These are phyloP conservation scores for Schizaphis graminum DNA, from an alignment of 2,888 invertebrate genomes.

Conservation along the genomic window DNA sequence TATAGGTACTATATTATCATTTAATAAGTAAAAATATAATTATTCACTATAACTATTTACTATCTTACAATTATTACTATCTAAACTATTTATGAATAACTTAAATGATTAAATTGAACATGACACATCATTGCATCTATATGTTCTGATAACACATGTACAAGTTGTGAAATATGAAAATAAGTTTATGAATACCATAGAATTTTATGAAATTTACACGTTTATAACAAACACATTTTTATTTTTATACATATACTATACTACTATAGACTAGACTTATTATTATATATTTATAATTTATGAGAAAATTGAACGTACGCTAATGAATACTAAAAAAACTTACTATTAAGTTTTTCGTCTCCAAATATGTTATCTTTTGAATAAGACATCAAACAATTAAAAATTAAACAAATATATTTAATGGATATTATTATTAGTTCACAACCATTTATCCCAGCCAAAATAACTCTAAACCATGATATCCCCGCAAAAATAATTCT, in stretches of 20 bases:
- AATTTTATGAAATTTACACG: neutral
- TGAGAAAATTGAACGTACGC: neutral
- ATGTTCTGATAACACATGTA: neutral
- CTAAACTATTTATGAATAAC: too few relatives aligned
- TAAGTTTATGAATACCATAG: neutral
- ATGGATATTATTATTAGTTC: neutral
- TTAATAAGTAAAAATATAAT: too few relatives aligned
- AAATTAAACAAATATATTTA: neutral
- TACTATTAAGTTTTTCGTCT: neutral
- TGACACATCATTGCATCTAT: too few relatives aligned
- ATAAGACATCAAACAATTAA: neutral
- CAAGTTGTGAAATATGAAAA: neutral
- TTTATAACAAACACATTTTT: neutral
- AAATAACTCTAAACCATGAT: too few relatives aligned
- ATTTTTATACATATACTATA: too few relatives aligned
- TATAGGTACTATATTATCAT: too few relatives aligned
- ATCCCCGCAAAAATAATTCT: too few relatives aligned
- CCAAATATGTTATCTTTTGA: neutral
- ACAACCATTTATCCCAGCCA: too few relatives aligned
- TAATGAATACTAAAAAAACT: neutral
- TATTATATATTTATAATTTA: neutral
- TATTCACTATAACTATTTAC: too few relatives aligned
- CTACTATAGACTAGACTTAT: neutral
- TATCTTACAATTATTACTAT: too few relatives aligned
- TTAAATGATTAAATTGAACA: too few relatives aligned